Base-by-base conservation (phyloP, 2,113 vertebrate genomes). In the Platichthys flesus region DNA sequence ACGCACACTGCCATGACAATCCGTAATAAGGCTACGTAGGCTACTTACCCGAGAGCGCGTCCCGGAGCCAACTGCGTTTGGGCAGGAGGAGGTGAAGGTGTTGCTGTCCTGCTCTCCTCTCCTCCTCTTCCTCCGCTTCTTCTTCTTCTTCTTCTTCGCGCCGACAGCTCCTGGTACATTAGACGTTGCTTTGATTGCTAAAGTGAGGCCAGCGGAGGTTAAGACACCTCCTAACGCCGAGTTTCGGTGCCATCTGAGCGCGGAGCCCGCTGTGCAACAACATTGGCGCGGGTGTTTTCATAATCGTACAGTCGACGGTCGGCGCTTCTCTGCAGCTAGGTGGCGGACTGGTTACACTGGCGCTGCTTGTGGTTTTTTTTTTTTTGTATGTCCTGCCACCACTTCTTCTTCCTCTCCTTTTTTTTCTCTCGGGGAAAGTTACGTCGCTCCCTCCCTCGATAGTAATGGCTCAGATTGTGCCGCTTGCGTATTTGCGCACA, bases 201-300 rank as follows among this genome's bases (percentile, higher is more conserved):
- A 92, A 91, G 37, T 85, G 72, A 75, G 84, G 71, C 83, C 71
- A 51, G 68, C 66, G 76, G 80, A 88, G 83, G 82, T 88, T 77
- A 74, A 81, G 84, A 84, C 87, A 84, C 81, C 91, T 67, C 85
- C 78, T 49, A 71, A 82, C 83, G 71, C 40, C 89, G 80, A 92
- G 82, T 90, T 90, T 86, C 62, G 64, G 79, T 71, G 76, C 74
- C 88, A 71, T 76, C 82, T 5, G 89, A 85, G 83, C 83, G 81
- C 88, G 13, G 80, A 83, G 79, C 85, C 79, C 18, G 26, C 76
- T 74, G 86, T 83, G 88, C 88, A 87, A 87, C 89, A 90, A 91
- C 91, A 90, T 90, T 88, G 85, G 90, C 92, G 92, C 90, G 91
- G 90, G 85, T 91, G 92, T 92, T 92, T 92, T 93, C 85, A 90